A percentile compares a stretch with the other conserved stretches of the same genome.
These are phyloP conservation scores for Tupaia chinensis DNA, from an alignment of 2,113 vertebrate species.

Conservation along the genomic window DNA sequence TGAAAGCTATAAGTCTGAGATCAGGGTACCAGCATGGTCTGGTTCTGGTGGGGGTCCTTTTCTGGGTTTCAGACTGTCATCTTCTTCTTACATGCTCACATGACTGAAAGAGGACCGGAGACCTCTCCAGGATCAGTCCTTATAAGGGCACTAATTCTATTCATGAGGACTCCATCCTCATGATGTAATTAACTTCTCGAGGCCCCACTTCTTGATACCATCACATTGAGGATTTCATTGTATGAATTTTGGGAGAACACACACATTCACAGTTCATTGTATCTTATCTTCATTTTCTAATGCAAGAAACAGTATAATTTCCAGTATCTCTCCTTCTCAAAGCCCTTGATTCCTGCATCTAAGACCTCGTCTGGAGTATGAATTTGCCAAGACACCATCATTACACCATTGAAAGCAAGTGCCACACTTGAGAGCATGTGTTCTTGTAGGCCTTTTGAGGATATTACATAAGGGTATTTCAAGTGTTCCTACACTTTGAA, in stretches of 20 bases:
- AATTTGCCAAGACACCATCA: conserved; percentile 22
- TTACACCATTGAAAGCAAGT: conserved; percentile 25
- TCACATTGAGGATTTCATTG: not conserved
- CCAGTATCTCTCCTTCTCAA: not conserved
- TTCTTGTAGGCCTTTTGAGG: not conserved
- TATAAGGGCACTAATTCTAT: not conserved
- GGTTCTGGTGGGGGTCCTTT: not conserved
- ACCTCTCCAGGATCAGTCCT: not conserved
- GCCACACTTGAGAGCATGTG: not conserved
- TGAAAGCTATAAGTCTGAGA: not conserved
- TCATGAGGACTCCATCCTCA: not conserved
- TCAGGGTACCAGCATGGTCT: not conserved
- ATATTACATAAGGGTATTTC: conserved; percentile 62
- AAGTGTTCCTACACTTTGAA: conserved; percentile 69
- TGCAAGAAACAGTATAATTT: not conserved
- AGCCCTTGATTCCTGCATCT: not conserved
- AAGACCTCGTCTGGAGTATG: not conserved
- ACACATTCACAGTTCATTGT: not conserved
- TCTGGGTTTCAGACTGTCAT: not conserved
- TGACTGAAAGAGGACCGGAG: not conserved
- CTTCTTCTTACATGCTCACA: not conserved
- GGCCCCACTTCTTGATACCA: not conserved
- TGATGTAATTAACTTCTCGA: not conserved
- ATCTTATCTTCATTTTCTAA: conserved; percentile 11
- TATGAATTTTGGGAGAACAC: not conserved